Base-by-base conservation (phyloP, 2,888 invertebrate species). In the Escarpia spicata region DNA sequence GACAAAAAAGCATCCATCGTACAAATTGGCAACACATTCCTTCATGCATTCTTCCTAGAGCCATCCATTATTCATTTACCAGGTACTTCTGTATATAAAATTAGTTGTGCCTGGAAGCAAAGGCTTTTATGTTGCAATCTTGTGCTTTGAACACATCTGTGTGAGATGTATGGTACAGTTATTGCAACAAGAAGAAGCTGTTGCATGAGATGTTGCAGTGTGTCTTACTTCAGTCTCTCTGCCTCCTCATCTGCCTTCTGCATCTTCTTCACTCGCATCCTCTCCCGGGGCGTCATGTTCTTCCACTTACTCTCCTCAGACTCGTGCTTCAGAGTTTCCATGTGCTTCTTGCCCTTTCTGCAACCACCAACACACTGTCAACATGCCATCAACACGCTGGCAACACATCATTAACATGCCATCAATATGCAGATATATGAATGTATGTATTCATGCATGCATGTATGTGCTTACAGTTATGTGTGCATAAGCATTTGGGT, bases 201-300 rank as follows among this genome's bases (percentile, higher is more conserved):
- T 31, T 52, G 75, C 15, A 92, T 26, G 75, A 75, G 75, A 75
- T 26, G 75, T 26, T 19, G 75, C 60, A 60, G 60, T 26, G 52
- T 58, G 91, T 92, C 95, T 92, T 93, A 96, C 96, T 94, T 94
- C 91, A 96, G 93, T 94, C 95, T 94, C 92, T 94, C 94, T 4
- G 95, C 96, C 93, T 95, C 95, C 92, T 94, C 95, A 93, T 96
- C 96, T 52, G 96, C 96, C 93, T 96, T 95, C 92, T 95, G 94
- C 94, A 95, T 94, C 93, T 96, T 96, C 92, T 95, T 94, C 45
- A 95, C 92, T 92, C 96, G 94, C 95, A 96, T 95, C 93, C 96
- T 94, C 93, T 96, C 96, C 89, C 96, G 93, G 0, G 96, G 96
- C 6, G 95, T 94, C 92, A 96, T 44, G 43, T 96, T 95, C 93